phyloP scores from a whole-genome alignment of 2,113 vertebrate species.

The Stegastes partitus region DNA sequence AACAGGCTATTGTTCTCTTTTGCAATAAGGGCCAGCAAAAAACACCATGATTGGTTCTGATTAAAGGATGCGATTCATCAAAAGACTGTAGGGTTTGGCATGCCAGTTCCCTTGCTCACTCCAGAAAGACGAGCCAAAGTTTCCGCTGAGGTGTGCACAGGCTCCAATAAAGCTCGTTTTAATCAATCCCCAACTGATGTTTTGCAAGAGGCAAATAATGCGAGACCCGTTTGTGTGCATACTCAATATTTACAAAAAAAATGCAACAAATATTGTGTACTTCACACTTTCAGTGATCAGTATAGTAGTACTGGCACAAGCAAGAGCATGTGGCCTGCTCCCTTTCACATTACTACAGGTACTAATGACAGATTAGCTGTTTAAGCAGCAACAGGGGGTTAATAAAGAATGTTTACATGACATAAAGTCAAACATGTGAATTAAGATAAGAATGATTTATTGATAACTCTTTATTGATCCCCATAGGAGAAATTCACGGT shows the following conservation, averaged over 20 bases:
- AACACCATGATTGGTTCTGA: not conserved
- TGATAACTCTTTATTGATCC: too few species aligned
- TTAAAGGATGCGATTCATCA: not conserved
- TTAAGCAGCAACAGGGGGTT: too few species aligned
- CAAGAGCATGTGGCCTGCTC: not conserved
- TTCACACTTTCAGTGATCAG: too few species aligned
- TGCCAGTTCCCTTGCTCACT: not conserved
- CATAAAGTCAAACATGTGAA: too few species aligned
- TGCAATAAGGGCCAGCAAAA: not conserved
- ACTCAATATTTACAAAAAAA: not conserved
- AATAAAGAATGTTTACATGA: too few species aligned
- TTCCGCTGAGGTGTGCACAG: not conserved
- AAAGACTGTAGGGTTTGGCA: not conserved
- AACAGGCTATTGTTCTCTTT: not conserved
- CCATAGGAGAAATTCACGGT: too few species aligned
- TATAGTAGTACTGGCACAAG: not conserved
- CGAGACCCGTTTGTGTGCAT: too few species aligned
- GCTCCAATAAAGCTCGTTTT: not conserved
- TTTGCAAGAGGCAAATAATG: not conserved
- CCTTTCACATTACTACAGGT: not conserved
- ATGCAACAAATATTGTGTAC: not conserved
- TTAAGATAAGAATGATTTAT: too few species aligned
- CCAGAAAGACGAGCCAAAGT: not conserved
- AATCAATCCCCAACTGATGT: not conserved
- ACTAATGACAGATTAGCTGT: not conserved